Evolutionary conservation across 2,797 vertebrate genomes (phyloP).

Genomic region (Dromococcyx pavoninus): DNA sequence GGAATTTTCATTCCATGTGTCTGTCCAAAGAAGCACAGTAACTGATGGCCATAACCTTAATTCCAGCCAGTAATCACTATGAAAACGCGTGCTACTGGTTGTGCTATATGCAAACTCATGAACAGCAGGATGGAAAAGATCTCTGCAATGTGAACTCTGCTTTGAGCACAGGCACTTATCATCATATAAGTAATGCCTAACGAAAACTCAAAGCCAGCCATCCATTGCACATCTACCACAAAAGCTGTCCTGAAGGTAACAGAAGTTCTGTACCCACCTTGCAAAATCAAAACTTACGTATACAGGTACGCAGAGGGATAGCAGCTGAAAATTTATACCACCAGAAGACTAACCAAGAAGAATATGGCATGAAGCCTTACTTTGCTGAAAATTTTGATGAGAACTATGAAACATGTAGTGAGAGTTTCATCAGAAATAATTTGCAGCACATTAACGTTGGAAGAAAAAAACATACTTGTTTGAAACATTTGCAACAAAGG

Average conservation of each 20-base stretch:
- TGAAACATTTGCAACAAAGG: neutral
- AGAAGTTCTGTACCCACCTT: neutral
- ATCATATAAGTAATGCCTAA: neutral
- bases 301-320: accelerated
- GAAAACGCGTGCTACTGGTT: neutral
- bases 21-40: neutral
- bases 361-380: neutral
- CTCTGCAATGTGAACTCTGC: neutral
- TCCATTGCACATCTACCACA: no score
- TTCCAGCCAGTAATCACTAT: neutral
- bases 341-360: neutral
- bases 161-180: neutral
- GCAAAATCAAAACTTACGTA: neutral
- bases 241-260: neutral
- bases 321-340: neutral
- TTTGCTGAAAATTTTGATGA: neutral
- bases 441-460: neutral
- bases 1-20: neutral
- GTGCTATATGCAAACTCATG: neutral
- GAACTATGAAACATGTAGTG: neutral
- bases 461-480: neutral
- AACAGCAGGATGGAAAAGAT: neutral
- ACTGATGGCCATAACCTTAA: neutral
- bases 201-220: neutral
- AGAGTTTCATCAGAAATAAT: neutral